phyloP scores from a whole-genome alignment of 1,140 invertebrate genomes.

The Streblospio benedicti region DNA sequence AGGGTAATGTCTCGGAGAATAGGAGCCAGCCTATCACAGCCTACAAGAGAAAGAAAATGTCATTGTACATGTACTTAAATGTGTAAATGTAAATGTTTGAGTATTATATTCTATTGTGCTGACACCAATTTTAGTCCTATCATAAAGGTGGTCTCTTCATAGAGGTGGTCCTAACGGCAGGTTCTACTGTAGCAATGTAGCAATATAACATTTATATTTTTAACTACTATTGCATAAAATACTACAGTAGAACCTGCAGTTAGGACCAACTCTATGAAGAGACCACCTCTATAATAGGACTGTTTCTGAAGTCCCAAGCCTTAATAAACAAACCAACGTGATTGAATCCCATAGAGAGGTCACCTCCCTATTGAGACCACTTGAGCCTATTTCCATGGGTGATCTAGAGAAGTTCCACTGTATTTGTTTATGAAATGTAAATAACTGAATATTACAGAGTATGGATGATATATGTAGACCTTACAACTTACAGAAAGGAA shows the following conservation, averaged over 20 bases:
- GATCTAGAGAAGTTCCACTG: not conserved
- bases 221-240: not conserved
- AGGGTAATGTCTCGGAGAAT: conserved; percentile 41
- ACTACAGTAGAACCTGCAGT: too few species aligned
- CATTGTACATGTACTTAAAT: not conserved
- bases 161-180: not conserved
- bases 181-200: not conserved
- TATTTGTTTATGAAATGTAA: not conserved
- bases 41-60: conserved; percentile 27
- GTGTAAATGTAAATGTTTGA: not conserved
- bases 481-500: conserved; percentile 40
- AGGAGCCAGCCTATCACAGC: conserved; percentile 42
- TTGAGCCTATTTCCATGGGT: not conserved
- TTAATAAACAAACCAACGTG: not conserved
- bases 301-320: not conserved
- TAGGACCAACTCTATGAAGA: too few species aligned
- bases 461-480: not conserved
- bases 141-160: not conserved
- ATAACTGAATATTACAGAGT: not conserved
- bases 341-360: not conserved
- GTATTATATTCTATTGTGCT: not conserved
- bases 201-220: not conserved
- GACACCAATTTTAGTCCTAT: not conserved
- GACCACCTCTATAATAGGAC: too few species aligned
- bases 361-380: not conserved